phyloP scores from a whole-genome alignment of 1,140 invertebrate species.

The Sinonovacula constricta region DNA sequence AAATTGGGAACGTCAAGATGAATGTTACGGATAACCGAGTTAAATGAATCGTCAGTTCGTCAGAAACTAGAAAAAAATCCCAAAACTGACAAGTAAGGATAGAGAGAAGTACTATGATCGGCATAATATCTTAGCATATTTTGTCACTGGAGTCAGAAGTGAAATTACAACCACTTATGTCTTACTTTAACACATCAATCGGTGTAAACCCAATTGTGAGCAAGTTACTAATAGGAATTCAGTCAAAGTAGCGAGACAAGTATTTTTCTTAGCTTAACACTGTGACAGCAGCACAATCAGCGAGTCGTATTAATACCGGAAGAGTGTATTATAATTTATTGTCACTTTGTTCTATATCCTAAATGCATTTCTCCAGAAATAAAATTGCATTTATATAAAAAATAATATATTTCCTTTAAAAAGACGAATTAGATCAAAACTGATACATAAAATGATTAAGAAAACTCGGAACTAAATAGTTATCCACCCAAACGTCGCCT shows the following conservation, averaged over 20 bases:
- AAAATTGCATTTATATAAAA: too few species aligned
- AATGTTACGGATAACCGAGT: background rate
- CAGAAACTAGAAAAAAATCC: background rate
- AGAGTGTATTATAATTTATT: too few species aligned
- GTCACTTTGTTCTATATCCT: too few species aligned
- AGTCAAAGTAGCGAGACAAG: background rate
- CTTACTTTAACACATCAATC: background rate
- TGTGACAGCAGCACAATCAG: too few species aligned
- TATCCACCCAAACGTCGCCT: too few species aligned
- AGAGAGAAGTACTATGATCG: background rate
- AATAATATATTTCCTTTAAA: too few species aligned
- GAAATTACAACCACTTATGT: conserved; percentile 1
- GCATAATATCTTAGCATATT: background rate
- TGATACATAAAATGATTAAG: too few species aligned
- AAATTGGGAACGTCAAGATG: background rate
- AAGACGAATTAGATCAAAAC: too few species aligned
- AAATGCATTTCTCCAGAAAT: too few species aligned
- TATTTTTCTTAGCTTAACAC: background rate
- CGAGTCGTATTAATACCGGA: too few species aligned
- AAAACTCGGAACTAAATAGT: too few species aligned
- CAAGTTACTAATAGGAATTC: background rate
- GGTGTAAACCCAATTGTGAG: background rate
- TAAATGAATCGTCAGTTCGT: background rate
- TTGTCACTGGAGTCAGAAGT: background rate
- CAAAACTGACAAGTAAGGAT: background rate